Conservation (phyloP, 2,888 invertebrate species). For the Cerceris ruficornis region DNA sequence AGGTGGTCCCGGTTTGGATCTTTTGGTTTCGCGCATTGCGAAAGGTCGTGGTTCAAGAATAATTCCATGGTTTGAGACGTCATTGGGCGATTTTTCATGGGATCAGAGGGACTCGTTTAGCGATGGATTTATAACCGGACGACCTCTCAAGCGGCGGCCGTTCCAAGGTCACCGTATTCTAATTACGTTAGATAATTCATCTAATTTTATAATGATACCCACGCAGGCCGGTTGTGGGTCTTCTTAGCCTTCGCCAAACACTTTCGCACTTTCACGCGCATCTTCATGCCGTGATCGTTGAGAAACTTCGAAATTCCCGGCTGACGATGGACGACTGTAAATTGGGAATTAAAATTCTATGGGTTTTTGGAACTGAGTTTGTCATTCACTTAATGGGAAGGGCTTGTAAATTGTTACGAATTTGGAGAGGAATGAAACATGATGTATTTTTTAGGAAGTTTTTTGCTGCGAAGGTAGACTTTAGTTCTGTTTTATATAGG, state of each 20-base stretch:
- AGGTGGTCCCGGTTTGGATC: background rate
- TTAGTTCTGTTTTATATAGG: too few relatives aligned
- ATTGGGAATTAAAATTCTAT: too few relatives aligned
- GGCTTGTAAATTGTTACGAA: too few relatives aligned
- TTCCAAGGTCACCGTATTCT: constrained; percentile 15
- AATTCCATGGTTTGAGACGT: background rate
- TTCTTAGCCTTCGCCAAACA: constrained; percentile 6
- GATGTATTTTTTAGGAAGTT: too few relatives aligned
- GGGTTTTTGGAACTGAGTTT: too few relatives aligned
- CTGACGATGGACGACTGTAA: background rate
- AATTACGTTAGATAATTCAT: constrained; percentile 23
- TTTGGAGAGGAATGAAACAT: too few relatives aligned
- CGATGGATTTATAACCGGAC: background rate
- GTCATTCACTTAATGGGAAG: too few relatives aligned
- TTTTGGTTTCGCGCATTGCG: background rate
- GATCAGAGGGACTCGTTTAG: constrained; percentile 2
- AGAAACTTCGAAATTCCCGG: background rate
- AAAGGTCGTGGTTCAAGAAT: background rate
- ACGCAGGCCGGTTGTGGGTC: constrained; percentile 1
- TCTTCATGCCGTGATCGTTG: background rate
- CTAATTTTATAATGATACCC: constrained; percentile 20
- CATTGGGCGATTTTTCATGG: constrained; percentile 1
- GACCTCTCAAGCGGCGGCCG: background rate
- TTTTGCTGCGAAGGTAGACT: too few relatives aligned
- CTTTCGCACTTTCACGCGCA: background rate